Conservation (phyloP, 2,888 invertebrate genomes). For the Drosophila limbata region DNA sequence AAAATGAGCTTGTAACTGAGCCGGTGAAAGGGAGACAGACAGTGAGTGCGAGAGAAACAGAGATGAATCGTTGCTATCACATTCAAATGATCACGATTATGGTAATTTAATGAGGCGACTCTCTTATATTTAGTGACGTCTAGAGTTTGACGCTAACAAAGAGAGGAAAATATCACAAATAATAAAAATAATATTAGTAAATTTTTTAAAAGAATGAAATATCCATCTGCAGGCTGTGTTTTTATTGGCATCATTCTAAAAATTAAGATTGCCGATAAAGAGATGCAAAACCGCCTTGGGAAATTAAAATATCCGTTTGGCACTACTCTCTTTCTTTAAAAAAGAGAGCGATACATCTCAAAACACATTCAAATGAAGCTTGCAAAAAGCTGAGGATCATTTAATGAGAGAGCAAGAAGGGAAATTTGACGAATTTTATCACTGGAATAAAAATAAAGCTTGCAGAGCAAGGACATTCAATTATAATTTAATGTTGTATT, state of each 20-base stretch:
- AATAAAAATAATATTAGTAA: no score
- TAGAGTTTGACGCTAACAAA: background rate
- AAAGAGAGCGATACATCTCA: no score
- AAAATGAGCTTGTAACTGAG: conserved; percentile 7
- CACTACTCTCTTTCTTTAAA: background rate
- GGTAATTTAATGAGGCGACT: background rate
- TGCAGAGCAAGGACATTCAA: no score
- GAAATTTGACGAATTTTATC: no score
- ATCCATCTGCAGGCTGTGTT: no score
- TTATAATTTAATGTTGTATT: no score
- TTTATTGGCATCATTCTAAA: background rate
- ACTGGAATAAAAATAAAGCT: no score
- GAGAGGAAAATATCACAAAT: background rate
- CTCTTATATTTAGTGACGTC: background rate
- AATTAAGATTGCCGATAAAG: background rate
- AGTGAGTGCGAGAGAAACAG: background rate
- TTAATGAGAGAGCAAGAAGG: no score
- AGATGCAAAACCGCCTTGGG: background rate
- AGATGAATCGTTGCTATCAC: background rate
- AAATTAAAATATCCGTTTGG: background rate
- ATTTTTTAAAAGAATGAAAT: background rate
- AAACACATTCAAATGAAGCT: no score
- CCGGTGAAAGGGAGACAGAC: background rate
- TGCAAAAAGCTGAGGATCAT: no score
- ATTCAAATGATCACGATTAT: background rate